Evolutionary conservation across 2,888 invertebrate species (phyloP).

Genomic region (Nysson spinosus): DNA sequence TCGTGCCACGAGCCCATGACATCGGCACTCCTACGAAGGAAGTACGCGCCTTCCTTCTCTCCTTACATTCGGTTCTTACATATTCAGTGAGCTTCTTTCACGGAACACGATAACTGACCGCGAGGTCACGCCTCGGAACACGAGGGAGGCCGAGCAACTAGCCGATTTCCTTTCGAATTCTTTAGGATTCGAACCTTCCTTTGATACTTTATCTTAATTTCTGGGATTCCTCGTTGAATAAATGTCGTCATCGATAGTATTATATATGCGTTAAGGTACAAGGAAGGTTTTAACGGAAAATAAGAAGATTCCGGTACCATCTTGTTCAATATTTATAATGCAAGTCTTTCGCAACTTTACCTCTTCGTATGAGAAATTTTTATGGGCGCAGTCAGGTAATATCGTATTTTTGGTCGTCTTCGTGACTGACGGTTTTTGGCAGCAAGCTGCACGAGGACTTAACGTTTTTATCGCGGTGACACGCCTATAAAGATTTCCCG

Average conservation of each 20-base stretch:
- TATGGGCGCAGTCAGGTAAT: neutral
- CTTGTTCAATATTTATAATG: neutral
- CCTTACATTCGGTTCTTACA: conserved; percentile 49
- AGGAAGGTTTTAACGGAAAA: too few relatives aligned
- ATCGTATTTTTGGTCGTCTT: conserved; percentile 6
- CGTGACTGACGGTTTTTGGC: conserved; percentile 31
- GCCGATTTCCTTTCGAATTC: too few relatives aligned
- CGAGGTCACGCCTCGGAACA: conserved; percentile 58
- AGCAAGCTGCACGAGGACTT: conserved; percentile 13
- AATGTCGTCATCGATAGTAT: too few relatives aligned
- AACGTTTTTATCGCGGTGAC: conserved; percentile 60
- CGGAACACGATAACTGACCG: conserved; percentile 61
- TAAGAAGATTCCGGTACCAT: too few relatives aligned
- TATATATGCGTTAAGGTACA: too few relatives aligned
- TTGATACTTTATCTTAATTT: too few relatives aligned
- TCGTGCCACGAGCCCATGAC: conserved; percentile 64
- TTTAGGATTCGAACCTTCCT: too few relatives aligned
- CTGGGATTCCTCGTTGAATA: too few relatives aligned
- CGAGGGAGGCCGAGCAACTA: neutral
- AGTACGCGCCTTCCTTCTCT: conserved; percentile 49
- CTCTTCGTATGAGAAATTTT: conserved; percentile 3
- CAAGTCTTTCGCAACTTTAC: neutral
- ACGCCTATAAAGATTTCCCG: conserved; percentile 62
- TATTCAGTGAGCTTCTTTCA: conserved; percentile 64
- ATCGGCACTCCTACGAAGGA: conserved; percentile 62